A percentile compares a stretch with the other conserved stretches of the same genome.
phyloP scores from a whole-genome alignment of 2,888 invertebrate genomes.

The Rhodophaea formosa region DNA sequence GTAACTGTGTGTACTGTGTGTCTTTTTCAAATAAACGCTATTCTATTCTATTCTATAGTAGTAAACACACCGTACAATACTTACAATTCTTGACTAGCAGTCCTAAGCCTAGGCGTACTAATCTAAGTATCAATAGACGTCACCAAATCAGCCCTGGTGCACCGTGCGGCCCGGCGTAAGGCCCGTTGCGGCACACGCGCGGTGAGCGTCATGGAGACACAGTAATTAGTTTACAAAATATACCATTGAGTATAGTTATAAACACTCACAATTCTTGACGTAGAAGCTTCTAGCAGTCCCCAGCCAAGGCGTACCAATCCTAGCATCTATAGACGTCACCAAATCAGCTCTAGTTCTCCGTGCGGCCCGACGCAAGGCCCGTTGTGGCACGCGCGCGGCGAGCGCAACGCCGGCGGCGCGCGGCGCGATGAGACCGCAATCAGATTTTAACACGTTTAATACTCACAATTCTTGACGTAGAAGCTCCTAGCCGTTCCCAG shows the following conservation, averaged over 20 bases:
- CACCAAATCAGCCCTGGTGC: slow-evolving; percentile 91
- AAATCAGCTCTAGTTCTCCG: slow-evolving; percentile 92
- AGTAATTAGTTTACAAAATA: no score
- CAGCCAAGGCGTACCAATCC: slow-evolving; percentile 89
- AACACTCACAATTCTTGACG: slow-evolving; percentile 80
- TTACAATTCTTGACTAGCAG: slow-evolving; percentile 85
- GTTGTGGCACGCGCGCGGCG: no score
- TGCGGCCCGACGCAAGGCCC: no score
- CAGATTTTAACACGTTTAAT: no score
- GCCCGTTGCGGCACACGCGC: no score
- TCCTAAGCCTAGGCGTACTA: slow-evolving; percentile 90
- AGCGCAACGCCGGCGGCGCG: slow-evolving; percentile 51
- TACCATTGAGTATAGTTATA: no score
- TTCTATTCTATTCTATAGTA: no score
- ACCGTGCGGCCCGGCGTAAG: slow-evolving; percentile 92
- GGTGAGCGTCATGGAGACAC: no score
- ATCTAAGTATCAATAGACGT: slow-evolving; percentile 93
- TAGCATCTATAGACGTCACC: slow-evolving; percentile 92
- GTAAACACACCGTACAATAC: no score
- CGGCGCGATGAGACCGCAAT: no score
- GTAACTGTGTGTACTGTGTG: no score
- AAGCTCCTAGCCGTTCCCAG: slow-evolving; percentile 93
- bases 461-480: slow-evolving; percentile 83
- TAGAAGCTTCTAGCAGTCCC: slow-evolving; percentile 93
- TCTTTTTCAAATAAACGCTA: no score